Percentiles rank a stretch among this genome's conserved stretches.
Conservation (phyloP, 1,140 invertebrate species). For the Tyrophagus putrescentiae region DNA sequence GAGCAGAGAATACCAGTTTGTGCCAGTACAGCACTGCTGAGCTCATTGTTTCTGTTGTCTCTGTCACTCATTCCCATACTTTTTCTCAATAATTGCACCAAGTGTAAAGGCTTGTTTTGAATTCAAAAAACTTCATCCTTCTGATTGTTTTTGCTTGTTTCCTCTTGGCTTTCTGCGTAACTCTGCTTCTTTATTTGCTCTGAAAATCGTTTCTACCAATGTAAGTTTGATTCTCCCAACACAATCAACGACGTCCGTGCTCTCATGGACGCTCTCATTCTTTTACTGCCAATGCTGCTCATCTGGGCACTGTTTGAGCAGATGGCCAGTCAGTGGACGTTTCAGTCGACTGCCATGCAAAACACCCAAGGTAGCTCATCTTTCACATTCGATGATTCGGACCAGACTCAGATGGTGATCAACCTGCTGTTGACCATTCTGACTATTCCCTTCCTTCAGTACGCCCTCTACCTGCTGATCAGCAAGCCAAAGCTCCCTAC, state of each 20-base stretch:
- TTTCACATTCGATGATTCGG: constrained; percentile 53
- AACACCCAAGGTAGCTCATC: constrained; percentile 51
- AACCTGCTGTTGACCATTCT: constrained; percentile 70
- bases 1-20: too few species aligned
- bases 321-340: constrained; percentile 77
- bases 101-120: too few species aligned
- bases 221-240: constrained; percentile 21
- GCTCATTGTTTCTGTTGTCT: too few species aligned
- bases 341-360: constrained; percentile 82
- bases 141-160: too few species aligned
- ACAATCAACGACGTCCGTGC: constrained; percentile 57
- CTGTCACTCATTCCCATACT: too few species aligned
- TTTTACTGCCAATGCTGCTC: constrained; percentile 67
- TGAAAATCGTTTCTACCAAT: too few species aligned
- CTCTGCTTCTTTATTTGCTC: too few species aligned
- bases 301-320: constrained; percentile 81
- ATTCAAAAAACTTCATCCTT: too few species aligned
- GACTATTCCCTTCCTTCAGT: constrained; percentile 75
- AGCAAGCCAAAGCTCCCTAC: constrained; percentile 38
- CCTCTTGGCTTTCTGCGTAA: too few species aligned
- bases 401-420: constrained; percentile 72
- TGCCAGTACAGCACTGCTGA: too few species aligned
- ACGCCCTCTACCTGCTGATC: constrained; percentile 45
- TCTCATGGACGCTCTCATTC: constrained; percentile 50
- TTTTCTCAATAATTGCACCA: too few species aligned